Base-by-base conservation (phyloP, 2,888 invertebrate genomes). In the Trimorus sp. region DNA sequence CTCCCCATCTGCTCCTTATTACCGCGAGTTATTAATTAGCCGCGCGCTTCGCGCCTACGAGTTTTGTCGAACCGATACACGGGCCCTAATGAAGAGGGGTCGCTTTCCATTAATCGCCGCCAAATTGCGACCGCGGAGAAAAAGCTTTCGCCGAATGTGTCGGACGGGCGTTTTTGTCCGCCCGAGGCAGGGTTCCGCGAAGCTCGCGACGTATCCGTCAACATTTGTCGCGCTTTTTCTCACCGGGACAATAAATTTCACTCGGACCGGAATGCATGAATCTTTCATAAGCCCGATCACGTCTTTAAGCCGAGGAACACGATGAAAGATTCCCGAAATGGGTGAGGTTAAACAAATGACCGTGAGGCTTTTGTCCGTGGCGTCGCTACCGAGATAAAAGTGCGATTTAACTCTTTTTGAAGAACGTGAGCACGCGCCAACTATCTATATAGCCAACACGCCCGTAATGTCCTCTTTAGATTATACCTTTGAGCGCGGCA, bases 1-100 rank as follows among this genome's bases (percentile, higher is more conserved):
- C 69, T 79, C 84, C 78, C 86, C 90, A 90, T 89, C 90, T 90
- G 91, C 88, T 90, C 86, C 90, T 90, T 89, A 90, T 91, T 91
- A 90, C 87, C 79, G 84, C 69, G 84, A 75, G 87, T 90, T 90
- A 90, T 90, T 90, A 91, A 91, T 90, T 91, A 90, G 89, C 85
- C 84, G 80, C 75, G 66, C 84, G 84, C 79, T 85, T 84, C 84
- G 84, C 85, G 84, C 84, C 83, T 81, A 79, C 74, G 77, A 74
- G 70, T 81, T 82, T 74, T 83, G 78, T 83, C 78, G 81, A 82
- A 79, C 71, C 77, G 60, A 84, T 81, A 83, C 73, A 60, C 49
- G 36, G 16, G 56, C 38, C 63, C 42, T 83, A 80, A 78, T 80
- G 80, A 76, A 65, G 76, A 76, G 59, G 60, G 54, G 77, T 81